These are phyloP conservation scores for Rhinatrema bivittatum DNA, from an alignment of 2,797 vertebrate genomes.

Conservation along the genomic window DNA sequence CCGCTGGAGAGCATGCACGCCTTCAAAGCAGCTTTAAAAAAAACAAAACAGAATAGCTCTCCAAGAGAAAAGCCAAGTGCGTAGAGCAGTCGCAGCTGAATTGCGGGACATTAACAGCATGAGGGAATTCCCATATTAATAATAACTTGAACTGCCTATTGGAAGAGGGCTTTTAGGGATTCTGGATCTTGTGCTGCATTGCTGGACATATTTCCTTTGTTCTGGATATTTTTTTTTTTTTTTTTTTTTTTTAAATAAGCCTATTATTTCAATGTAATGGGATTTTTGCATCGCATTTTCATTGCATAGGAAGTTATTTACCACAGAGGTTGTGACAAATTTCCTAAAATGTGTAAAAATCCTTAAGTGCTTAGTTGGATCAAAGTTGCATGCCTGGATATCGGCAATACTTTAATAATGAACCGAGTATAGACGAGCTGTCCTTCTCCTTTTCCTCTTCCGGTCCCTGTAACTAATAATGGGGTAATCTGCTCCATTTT, in stretches of 20 bases:
- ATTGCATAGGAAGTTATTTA: conserved; percentile 45
- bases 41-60: conserved; percentile 49
- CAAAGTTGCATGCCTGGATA: too few relatives aligned
- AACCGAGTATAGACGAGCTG: too few relatives aligned
- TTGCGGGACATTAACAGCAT: conserved; percentile 38
- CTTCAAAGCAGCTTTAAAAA: conserved; percentile 66
- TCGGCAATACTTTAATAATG: too few relatives aligned
- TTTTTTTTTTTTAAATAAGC: conserved; percentile 17
- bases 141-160: conserved; percentile 41
- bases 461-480: too few relatives aligned
- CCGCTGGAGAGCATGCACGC: conserved; percentile 64
- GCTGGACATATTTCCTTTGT: too few relatives aligned
- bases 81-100: conserved; percentile 37
- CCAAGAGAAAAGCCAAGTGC: conserved; percentile 34
- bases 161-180: neutral
- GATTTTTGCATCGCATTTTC: conserved; percentile 45
- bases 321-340: conserved; percentile 44
- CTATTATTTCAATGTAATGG: conserved; percentile 46
- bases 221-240: conserved; percentile 2
- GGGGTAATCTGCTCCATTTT: too few relatives aligned
- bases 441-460: too few relatives aligned
- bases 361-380: conserved; percentile 52
- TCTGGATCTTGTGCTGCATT: neutral
- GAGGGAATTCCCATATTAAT: conserved; percentile 32
- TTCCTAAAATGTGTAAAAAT: conserved; percentile 51